These are phyloP conservation scores for Apodemia mormo DNA, from an alignment of 2,888 invertebrate species.

Conservation along the genomic window DNA sequence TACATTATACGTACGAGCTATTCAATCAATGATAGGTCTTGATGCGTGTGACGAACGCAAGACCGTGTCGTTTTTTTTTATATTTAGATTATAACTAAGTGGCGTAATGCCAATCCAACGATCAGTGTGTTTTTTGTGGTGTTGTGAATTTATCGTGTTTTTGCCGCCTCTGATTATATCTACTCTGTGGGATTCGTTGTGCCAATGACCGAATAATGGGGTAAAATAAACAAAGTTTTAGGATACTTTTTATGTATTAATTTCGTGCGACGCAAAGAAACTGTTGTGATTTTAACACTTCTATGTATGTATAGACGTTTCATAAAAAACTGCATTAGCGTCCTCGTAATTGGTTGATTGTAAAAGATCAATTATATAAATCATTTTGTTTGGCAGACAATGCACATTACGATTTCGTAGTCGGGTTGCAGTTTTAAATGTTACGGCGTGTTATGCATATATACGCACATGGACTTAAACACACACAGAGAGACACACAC, in stretches of 20 bases:
- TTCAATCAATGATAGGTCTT: constrained; percentile 13
- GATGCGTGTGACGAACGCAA: neutral
- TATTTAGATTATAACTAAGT: constrained; percentile 52
- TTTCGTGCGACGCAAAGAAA: neutral
- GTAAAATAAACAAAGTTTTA: neutral
- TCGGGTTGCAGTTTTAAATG: too few species aligned
- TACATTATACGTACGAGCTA: neutral
- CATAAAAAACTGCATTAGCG: neutral
- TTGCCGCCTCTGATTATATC: neutral
- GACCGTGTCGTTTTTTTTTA: constrained; percentile 43
- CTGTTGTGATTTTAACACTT: too few species aligned
- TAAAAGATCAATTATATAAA: neutral
- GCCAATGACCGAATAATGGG: constrained; percentile 12
- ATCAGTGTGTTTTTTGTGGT: constrained; percentile 57
- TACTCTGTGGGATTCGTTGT: neutral
- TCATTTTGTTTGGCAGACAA: neutral
- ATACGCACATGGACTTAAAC: too few species aligned
- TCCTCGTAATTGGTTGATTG: neutral
- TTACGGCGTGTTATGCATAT: too few species aligned
- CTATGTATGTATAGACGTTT: too few species aligned
- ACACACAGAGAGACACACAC: too few species aligned
- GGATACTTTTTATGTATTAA: neutral
- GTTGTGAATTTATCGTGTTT: constrained; percentile 25
- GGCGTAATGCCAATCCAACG: constrained; percentile 57
- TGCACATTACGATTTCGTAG: neutral